Evolutionary conservation across 1,140 invertebrate species (phyloP).

Genomic region (Rhyzopertha dominica): DNA sequence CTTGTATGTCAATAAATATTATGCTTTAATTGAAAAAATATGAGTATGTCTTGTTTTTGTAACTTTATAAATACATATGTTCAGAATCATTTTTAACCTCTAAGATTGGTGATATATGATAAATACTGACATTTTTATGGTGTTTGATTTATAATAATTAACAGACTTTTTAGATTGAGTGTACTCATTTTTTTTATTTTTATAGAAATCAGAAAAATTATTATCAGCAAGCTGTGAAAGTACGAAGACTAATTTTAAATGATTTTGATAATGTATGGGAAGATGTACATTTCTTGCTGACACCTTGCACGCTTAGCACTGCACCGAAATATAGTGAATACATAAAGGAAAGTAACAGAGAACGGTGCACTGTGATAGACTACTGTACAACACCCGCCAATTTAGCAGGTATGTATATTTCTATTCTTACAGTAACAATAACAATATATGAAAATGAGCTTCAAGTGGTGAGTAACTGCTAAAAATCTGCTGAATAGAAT

Average conservation of each 20-base stretch:
- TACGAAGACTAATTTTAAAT: constrained; percentile 79
- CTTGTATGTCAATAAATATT: too few relatives aligned
- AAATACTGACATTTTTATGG: too few relatives aligned
- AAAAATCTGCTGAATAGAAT: too few relatives aligned
- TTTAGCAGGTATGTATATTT: constrained; percentile 68
- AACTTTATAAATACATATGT: too few relatives aligned
- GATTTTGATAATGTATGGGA: constrained; percentile 75
- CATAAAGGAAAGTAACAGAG: constrained; percentile 70
- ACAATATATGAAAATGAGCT: too few relatives aligned
- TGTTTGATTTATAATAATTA: too few relatives aligned
- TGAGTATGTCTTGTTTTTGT: too few relatives aligned
- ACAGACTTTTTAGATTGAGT: too few relatives aligned
- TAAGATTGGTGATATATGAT: too few relatives aligned
- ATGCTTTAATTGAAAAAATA: too few relatives aligned
- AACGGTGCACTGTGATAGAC: constrained; percentile 85
- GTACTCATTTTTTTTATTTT: constrained; percentile 27
- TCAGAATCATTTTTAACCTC: too few relatives aligned
- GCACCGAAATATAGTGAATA: constrained; percentile 81
- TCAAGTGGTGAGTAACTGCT: too few relatives aligned
- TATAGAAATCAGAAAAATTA: constrained; percentile 88
- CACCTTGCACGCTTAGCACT: constrained; percentile 84
- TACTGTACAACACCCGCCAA: constrained; percentile 94
- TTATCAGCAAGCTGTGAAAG: constrained; percentile 84
- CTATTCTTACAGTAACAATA: neutral
- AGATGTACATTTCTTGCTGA: constrained; percentile 80